Evolutionary conservation across 2,797 vertebrate genomes (phyloP).

Genomic region (Antrozous pallidus): DNA sequence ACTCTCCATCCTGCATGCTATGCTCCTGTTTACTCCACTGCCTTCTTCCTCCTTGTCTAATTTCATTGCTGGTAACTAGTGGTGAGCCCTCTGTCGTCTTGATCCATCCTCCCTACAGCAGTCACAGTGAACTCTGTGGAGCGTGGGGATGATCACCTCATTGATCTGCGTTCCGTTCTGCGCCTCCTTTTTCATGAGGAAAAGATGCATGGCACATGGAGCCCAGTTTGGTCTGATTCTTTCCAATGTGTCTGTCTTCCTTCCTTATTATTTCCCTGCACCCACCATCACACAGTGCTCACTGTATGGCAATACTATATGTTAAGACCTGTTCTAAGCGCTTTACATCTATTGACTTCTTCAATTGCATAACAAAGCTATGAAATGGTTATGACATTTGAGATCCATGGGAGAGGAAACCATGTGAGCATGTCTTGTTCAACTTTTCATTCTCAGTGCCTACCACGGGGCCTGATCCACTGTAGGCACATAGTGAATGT

Average conservation of each 20-base stretch:
- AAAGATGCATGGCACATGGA: not conserved
- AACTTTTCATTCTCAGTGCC: not conserved
- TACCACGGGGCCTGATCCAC: not conserved
- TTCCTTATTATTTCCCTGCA: not conserved
- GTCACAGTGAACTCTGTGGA: no score
- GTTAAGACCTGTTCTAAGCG: not conserved
- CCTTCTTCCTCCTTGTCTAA: not conserved
- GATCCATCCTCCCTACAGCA: not conserved
- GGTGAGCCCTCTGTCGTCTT: not conserved
- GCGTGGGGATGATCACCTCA: not conserved
- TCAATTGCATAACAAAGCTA: not conserved
- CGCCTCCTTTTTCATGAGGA: not conserved
- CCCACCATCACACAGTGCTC: not conserved
- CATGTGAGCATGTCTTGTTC: not conserved
- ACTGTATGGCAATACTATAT: not conserved
- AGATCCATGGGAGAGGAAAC: not conserved
- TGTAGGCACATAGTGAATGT: not conserved
- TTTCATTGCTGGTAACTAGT: not conserved
- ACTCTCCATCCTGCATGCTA: accelerated
- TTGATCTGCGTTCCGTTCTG: not conserved
- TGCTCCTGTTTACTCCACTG: not conserved
- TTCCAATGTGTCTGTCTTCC: not conserved
- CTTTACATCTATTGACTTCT: not conserved
- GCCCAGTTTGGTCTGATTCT: not conserved
- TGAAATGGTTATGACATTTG: not conserved